Evolutionary conservation across 2,888 invertebrate species (phyloP).

Genomic region (Lissonota sp.): DNA sequence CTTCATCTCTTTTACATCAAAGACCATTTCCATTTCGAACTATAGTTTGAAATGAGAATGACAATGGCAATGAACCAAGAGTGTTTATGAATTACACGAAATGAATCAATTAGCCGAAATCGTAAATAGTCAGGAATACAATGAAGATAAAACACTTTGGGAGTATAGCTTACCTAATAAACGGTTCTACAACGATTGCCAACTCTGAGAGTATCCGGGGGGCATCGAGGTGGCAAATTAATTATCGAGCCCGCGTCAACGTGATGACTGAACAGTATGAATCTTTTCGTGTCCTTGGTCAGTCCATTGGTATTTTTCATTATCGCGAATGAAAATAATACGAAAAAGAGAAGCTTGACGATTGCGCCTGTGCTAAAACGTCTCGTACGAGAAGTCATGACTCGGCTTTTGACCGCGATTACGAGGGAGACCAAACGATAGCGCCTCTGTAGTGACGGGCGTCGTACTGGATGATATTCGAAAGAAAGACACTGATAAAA

Average conservation of each 20-base stretch:
- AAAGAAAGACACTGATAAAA: conserved; percentile 55
- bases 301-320: conserved; percentile 8
- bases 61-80: too few relatives aligned
- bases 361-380: conserved; percentile 24
- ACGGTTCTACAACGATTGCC: conserved; percentile 76
- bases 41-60: too few relatives aligned
- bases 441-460: conserved; percentile 53
- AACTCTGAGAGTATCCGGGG: conserved; percentile 72
- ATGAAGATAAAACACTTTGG: too few relatives aligned
- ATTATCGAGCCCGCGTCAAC: conserved; percentile 74
- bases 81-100: too few relatives aligned
- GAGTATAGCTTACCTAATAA: conserved; percentile 73
- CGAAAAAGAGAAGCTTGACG: conserved; percentile 48
- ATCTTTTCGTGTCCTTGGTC: conserved; percentile 62
- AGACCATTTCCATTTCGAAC: too few relatives aligned
- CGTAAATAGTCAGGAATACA: too few relatives aligned
- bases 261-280: conserved; percentile 69
- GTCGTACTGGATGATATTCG: conserved; percentile 52
- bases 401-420: not conserved
- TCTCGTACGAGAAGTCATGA: conserved; percentile 50
- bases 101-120: too few relatives aligned
- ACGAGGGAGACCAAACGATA: conserved; percentile 23
- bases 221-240: conserved; percentile 76
- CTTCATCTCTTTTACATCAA: too few relatives aligned
- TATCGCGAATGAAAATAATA: conserved; percentile 37